phyloP scores from a whole-genome alignment of 2,797 vertebrate genomes.

The Melanotaenia nigrans region DNA sequence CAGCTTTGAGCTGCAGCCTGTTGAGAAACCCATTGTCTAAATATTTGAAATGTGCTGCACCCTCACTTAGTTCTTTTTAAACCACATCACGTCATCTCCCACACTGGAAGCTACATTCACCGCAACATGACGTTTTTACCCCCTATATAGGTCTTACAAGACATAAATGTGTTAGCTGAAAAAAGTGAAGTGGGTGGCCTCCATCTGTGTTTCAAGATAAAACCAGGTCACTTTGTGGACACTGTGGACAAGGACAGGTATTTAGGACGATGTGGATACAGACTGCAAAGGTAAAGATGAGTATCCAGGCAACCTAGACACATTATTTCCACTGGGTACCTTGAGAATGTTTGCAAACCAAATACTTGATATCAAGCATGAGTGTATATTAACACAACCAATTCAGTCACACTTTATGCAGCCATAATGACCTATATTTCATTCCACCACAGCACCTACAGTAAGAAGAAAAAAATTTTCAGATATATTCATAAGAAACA shows the following conservation, averaged over 20 bases:
- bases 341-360: slow-evolving; percentile 30
- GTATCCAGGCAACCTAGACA: slow-evolving; percentile 30
- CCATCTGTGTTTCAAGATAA: not conserved
- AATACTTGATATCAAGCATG: slow-evolving; percentile 41
- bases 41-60: not conserved
- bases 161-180: not conserved
- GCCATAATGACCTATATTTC: not conserved
- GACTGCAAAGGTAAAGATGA: slow-evolving; percentile 33
- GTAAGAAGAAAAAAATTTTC: not conserved
- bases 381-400: slow-evolving; percentile 8
- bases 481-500: not conserved
- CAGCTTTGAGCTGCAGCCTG: not conserved
- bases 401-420: not conserved
- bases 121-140: not conserved
- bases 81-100: not conserved
- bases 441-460: slow-evolving; percentile 5
- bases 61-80: not conserved
- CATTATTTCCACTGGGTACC: slow-evolving; percentile 7
- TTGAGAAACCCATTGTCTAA: not conserved
- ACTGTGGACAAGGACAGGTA: slow-evolving; percentile 10
- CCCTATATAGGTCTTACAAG: not conserved
- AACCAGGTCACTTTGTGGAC: slow-evolving; percentile 29
- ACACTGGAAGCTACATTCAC: too few relatives aligned
- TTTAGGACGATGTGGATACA: slow-evolving; percentile 3
- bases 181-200: not conserved